Conservation (phyloP, 2,113 vertebrate genomes). For the Chrysochloris asiatica region DNA sequence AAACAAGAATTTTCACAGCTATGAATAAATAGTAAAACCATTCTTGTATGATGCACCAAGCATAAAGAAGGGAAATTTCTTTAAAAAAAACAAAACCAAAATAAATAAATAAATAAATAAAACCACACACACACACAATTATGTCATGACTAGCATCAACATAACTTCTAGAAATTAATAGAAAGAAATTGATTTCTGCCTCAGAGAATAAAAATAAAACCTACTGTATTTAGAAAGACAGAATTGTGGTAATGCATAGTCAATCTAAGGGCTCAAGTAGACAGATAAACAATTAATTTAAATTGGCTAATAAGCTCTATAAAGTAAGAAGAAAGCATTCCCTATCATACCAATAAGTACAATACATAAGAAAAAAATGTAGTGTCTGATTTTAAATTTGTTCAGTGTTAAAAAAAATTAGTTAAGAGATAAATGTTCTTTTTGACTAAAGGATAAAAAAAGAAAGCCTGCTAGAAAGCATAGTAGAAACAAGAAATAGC, state of each 20-base stretch:
- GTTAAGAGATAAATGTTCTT: not conserved
- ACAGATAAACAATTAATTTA: not conserved
- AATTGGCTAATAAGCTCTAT: not conserved
- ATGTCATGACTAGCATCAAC: not conserved
- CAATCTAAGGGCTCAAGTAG: not conserved
- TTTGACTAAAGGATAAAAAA: not conserved
- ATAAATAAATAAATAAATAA: too few relatives aligned
- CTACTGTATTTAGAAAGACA: not conserved
- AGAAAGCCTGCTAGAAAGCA: not conserved
- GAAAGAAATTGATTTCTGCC: not conserved
- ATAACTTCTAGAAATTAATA: not conserved
- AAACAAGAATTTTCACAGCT: not conserved
- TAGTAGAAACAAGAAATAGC: not conserved
- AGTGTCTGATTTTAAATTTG: not conserved
- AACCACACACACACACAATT: too few relatives aligned
- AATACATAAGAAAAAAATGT: not conserved
- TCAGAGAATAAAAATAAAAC: not conserved
- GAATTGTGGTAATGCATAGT: not conserved
- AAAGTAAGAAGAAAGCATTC: not conserved
- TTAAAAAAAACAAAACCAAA: too few relatives aligned
- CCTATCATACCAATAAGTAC: not conserved
- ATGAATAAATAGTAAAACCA: not conserved
- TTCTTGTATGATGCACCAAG: not conserved
- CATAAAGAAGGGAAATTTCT: not conserved
- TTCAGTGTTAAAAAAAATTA: not conserved